Percentiles rank a stretch among this genome's conserved stretches.
phyloP scores from a whole-genome alignment of 1,140 invertebrate genomes.

The Belonocnema kinseyi region DNA sequence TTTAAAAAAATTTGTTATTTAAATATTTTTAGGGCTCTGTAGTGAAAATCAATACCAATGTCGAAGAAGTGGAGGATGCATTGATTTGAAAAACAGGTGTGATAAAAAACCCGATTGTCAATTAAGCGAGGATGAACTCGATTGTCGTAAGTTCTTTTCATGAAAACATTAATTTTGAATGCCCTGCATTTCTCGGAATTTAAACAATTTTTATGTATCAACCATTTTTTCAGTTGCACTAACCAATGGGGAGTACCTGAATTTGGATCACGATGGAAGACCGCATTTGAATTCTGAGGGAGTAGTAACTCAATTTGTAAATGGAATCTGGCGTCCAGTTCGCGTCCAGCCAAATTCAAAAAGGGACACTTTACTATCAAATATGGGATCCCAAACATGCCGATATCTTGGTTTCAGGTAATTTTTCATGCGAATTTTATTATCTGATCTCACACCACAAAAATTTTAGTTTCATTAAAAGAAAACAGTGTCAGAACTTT shows the following conservation, averaged over 20 bases:
- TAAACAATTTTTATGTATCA: background rate
- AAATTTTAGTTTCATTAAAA: too few species aligned
- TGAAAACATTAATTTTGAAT: conserved; percentile 31
- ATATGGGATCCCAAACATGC: conserved; percentile 72
- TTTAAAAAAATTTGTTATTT: too few species aligned
- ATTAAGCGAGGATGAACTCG: conserved; percentile 81
- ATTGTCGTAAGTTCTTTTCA: conserved; percentile 78
- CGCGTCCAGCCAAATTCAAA: conserved; percentile 73
- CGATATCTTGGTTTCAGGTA: conserved; percentile 80
- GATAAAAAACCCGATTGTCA: conserved; percentile 63
- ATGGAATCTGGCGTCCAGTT: conserved; percentile 79
- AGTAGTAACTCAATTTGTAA: conserved; percentile 77
- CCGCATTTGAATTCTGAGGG: conserved; percentile 79
- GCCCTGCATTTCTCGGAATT: conserved; percentile 2
- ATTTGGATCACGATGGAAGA: conserved; percentile 77
- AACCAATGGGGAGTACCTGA: conserved; percentile 78
- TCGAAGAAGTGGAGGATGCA: conserved; percentile 77
- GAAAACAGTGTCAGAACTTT: too few species aligned
- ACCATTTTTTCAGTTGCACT: conserved; percentile 77
- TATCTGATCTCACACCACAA: background rate
- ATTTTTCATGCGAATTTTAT: background rate
- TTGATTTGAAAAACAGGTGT: conserved; percentile 78
- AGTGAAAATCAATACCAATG: conserved; percentile 77
- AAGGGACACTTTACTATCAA: conserved; percentile 50
- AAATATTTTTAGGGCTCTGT: conserved; percentile 76